A percentile compares a stretch with the other conserved stretches of the same genome.
These are phyloP conservation scores for Pycnomerus fuliginosus DNA, from an alignment of 2,888 invertebrate species.

Conservation along the genomic window DNA sequence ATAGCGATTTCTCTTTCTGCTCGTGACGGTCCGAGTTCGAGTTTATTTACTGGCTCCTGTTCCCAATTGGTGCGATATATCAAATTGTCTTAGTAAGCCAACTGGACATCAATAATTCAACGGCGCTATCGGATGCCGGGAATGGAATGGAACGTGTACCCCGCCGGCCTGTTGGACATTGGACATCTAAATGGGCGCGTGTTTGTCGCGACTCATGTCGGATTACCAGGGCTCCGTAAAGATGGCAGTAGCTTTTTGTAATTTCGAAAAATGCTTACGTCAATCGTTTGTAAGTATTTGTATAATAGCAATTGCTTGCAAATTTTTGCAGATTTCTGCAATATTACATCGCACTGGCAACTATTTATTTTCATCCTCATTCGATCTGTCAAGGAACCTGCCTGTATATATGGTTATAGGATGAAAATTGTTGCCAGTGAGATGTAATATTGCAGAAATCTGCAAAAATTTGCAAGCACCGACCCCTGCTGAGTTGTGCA, in stretches of 20 bases:
- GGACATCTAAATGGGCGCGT: constrained; percentile 38
- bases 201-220: constrained; percentile 32
- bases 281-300: neutral
- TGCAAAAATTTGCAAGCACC: no score
- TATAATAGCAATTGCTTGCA: no score
- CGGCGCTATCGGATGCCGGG: constrained; percentile 37
- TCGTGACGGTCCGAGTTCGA: constrained; percentile 40
- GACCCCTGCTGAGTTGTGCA: no score
- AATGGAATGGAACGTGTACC: constrained; percentile 36
- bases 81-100: constrained; percentile 50
- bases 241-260: no score
- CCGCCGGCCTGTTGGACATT: constrained; percentile 18
- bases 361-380: no score
- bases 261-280: constrained; percentile 1
- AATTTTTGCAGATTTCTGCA: no score
- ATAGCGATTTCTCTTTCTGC: constrained; percentile 45
- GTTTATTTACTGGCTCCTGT: constrained; percentile 49
- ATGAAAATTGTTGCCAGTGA: no score
- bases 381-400: no score
- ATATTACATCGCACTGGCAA: no score
- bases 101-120: constrained; percentile 51
- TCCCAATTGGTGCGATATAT: constrained; percentile 49
- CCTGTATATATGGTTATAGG: no score
- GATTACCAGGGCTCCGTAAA: constrained; percentile 27
- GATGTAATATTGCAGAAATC: no score